Evolutionary conservation across 92 coral and sea anemone species (phyloP), one percentile per base, ranked within the genome.

Genomic region (Paramuricea clavata): DNA sequence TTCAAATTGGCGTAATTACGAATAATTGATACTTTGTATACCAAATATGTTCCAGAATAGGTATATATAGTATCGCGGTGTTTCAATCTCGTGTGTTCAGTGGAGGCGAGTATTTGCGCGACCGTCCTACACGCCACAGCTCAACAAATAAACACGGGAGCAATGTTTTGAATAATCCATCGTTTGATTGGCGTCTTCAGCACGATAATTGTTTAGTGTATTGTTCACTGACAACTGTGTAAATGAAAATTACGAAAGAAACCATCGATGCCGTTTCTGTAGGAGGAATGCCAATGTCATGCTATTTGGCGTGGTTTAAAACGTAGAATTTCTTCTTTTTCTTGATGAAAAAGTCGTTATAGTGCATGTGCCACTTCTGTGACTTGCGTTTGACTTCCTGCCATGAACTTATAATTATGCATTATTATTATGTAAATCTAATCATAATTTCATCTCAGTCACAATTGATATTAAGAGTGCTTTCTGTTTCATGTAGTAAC

Each of bases 171-270:
- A 15, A 47, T 10, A 47, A 17, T 47, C 16, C 54, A 17, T 8
- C 54, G 62, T 54, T 19, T 54, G 62, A 54, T 54, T 54, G 62
- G 27, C 62, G 62, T 54, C 62, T 54, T 54, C 62, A 54, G 62
- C 62, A 10, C 25, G 19, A 21, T 21, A 19, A 17, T 54, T 54
- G 62, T 54, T 54, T 54, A 54, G 62, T 23, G 26, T 13, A 21
- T 23, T 10, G 17, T 21, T 19, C 7, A 19, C 62, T 5, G 11
- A 54, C 62, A 54, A 54, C 62, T 54, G 62, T 54, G 23, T 13
- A 54, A 54, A 54, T 21, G 11, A 54, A 54, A 54, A 54, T 54
- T 21, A 19, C 62, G 27, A 21, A 54, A 21, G 17, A 12, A 21
- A 6, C 26, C 62, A 54, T 54, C 27, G 21, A 2, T 3, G 62